These are phyloP conservation scores for Deroplatys truncata DNA, from an alignment of 2,888 invertebrate species.

Conservation along the genomic window DNA sequence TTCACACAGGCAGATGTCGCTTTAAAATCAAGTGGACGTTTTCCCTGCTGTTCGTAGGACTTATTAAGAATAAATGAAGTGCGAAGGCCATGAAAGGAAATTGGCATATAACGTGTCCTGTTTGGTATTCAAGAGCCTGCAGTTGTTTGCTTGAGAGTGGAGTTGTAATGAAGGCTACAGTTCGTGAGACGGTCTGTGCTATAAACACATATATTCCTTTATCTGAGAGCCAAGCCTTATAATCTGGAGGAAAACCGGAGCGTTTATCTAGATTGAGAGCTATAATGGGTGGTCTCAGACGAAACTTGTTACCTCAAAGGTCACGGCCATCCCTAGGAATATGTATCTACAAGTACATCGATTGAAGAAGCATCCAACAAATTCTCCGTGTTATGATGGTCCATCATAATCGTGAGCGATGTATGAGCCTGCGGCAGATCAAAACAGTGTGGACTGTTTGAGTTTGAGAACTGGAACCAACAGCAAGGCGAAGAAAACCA, in stretches of 20 bases:
- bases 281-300: neutral
- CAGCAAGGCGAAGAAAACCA: no score
- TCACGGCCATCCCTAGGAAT: neutral
- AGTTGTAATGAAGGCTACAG: neutral
- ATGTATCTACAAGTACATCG: no score
- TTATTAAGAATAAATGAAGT: no score
- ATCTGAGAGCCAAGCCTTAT: neutral
- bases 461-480: no score
- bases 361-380: neutral
- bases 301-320: neutral
- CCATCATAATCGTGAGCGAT: no score
- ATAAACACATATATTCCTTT: neutral
- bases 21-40: no score
- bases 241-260: neutral
- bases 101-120: neutral
- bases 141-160: neutral
- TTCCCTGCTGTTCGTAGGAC: no score
- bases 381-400: neutral
- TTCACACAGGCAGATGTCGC: no score
- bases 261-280: neutral
- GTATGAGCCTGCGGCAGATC: no score
- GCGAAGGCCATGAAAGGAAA: neutral
- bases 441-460: no score
- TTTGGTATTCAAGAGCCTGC: neutral
- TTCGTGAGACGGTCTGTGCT: neutral